phyloP scores from a whole-genome alignment of 2,113 vertebrate species.

The Apeltes quadracus region DNA sequence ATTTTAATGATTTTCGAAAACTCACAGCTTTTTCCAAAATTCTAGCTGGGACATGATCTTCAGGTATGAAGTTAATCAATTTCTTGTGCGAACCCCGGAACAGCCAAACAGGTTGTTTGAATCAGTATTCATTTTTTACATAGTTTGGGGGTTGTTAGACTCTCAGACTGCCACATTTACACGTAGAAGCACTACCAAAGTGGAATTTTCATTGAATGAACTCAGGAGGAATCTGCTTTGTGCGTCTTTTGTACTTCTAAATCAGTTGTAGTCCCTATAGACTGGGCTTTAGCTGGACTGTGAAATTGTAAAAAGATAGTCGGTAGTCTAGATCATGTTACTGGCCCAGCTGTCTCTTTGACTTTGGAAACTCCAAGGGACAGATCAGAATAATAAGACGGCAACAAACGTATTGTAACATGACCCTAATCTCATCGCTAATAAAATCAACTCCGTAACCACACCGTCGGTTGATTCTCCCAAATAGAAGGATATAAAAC shows the following conservation, averaged over 20 bases:
- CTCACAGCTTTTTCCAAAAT: too few species aligned
- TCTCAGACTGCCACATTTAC: too few species aligned
- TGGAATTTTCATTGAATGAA: background rate
- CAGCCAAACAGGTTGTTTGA: too few species aligned
- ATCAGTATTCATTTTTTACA: too few species aligned
- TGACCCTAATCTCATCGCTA: slow-evolving; percentile 72
- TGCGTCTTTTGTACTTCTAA: slow-evolving; percentile 39
- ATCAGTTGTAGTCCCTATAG: slow-evolving; percentile 42
- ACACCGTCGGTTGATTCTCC: slow-evolving; percentile 58
- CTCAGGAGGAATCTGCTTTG: slow-evolving; percentile 9
- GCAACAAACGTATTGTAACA: slow-evolving; percentile 60
- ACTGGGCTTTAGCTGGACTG: slow-evolving; percentile 52
- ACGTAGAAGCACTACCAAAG: too few species aligned
- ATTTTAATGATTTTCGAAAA: too few species aligned
- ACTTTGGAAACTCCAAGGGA: slow-evolving; percentile 62
- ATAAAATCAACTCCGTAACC: slow-evolving; percentile 71
- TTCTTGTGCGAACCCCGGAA: too few species aligned
- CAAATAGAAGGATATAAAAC: slow-evolving; percentile 58
- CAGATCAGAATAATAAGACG: slow-evolving; percentile 64
- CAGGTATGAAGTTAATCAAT: too few species aligned
- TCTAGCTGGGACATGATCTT: too few species aligned
- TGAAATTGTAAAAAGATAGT: slow-evolving; percentile 52
- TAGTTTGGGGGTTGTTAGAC: too few species aligned
- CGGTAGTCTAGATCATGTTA: slow-evolving; percentile 73
- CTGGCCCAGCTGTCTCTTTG: slow-evolving; percentile 70